Conservation (phyloP, 2,797 vertebrate genomes). For the Morus bassanus region DNA sequence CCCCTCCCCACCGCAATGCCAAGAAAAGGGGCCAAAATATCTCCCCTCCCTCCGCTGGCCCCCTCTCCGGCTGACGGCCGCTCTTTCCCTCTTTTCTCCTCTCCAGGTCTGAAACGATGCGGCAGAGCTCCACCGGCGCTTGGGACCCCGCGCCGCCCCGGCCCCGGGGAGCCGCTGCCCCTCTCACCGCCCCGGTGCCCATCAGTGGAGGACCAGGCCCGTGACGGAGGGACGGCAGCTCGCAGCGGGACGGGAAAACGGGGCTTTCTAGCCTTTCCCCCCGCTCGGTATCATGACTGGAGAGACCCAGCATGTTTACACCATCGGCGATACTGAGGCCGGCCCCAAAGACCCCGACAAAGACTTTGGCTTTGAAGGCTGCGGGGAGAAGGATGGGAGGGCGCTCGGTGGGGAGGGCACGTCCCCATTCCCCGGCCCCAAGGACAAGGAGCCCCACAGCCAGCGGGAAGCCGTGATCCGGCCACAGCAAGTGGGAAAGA, state of each 20-base stretch:
- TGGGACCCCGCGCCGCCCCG: not conserved
- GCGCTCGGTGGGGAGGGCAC: slow-evolving; percentile 63
- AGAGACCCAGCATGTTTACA: slow-evolving; percentile 87
- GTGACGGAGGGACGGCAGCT: slow-evolving; percentile 70
- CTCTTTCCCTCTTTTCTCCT: not conserved
- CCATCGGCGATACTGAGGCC: slow-evolving; percentile 78
- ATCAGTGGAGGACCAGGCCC: slow-evolving; percentile 74
- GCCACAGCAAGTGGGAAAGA: slow-evolving; percentile 86
- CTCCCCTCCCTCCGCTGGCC: not conserved
- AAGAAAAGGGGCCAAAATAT: not conserved
- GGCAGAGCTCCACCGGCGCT: not conserved
- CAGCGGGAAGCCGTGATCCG: slow-evolving; percentile 91
- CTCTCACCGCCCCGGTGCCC: not conserved
- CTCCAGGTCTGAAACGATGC: slow-evolving; percentile 64
- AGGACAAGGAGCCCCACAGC: slow-evolving; percentile 82
- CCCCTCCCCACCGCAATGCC: rapidly evolving
- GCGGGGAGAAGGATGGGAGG: slow-evolving; percentile 79
- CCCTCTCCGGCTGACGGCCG: rapidly evolving
- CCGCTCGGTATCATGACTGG: slow-evolving; percentile 83
- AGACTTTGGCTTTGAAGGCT: slow-evolving; percentile 76
- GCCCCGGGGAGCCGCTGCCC: not conserved
- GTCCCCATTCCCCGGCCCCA: slow-evolving; percentile 68
- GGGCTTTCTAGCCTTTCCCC: slow-evolving; percentile 57
- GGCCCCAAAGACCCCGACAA: slow-evolving; percentile 82
- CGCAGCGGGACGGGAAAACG: slow-evolving; percentile 68